phyloP scores from a whole-genome alignment of 2,797 vertebrate species.

The Delichon dasypus region DNA sequence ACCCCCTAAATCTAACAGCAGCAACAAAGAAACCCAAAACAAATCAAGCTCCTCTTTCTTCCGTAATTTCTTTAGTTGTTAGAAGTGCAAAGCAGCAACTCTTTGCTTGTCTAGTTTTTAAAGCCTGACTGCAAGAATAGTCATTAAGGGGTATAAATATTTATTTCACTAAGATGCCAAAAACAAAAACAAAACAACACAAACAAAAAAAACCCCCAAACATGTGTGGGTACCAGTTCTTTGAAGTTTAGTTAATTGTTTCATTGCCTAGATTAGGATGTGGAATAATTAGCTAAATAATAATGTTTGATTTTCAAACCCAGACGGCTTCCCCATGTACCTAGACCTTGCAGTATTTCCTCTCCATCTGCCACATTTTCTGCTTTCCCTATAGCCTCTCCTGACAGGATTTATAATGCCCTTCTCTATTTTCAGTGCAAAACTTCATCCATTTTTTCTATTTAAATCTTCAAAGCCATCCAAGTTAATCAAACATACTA shows the following conservation, averaged over 20 bases:
- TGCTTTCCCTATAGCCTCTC: neutral
- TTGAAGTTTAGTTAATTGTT: conserved; percentile 37
- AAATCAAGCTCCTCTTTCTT: neutral
- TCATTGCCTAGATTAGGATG: neutral
- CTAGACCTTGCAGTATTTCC: neutral
- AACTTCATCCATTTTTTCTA: neutral
- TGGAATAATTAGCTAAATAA: conserved; percentile 14
- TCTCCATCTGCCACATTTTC: neutral
- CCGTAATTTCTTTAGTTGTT: neutral
- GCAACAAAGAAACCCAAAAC: neutral
- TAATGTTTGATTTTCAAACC: neutral
- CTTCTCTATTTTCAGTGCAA: neutral
- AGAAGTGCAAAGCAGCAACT: neutral
- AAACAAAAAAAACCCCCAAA: no score
- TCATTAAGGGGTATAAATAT: neutral
- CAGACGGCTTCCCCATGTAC: neutral
- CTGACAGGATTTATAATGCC: neutral
- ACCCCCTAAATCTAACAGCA: neutral
- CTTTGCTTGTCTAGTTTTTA: neutral
- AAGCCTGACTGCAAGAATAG: neutral
- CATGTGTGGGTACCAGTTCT: neutral
- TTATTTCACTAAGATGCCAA: neutral
- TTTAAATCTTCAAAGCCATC: neutral
- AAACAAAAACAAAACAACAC: neutral
- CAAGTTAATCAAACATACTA: neutral